Percentiles rank a stretch among this genome's conserved stretches.
phyloP scores from a whole-genome alignment of 2,113 vertebrate species.

The Dicrurus megarhynchus region DNA sequence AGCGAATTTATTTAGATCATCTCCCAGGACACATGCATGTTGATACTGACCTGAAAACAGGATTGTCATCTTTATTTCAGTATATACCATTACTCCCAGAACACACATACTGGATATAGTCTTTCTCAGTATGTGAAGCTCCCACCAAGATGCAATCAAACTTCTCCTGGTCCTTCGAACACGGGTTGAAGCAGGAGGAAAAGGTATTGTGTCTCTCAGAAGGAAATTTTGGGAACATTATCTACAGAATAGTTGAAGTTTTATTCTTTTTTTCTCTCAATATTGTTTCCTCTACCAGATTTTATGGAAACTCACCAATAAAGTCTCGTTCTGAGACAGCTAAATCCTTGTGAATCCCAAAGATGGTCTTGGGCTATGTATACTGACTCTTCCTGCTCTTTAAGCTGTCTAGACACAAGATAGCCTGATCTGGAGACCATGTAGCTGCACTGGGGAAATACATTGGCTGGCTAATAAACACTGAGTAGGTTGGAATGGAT shows the following conservation, averaged over 20 bases:
- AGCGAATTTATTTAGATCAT: background rate
- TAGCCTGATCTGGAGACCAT: background rate
- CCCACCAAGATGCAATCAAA: constrained; percentile 9
- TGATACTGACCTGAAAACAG: constrained; percentile 14
- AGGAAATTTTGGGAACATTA: background rate
- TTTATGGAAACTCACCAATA: background rate
- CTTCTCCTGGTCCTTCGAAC: background rate
- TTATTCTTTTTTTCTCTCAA: background rate
- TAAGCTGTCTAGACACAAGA: background rate
- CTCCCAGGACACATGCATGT: background rate
- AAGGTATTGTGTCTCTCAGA: background rate
- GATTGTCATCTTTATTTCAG: background rate
- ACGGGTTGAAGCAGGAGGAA: constrained; percentile 31
- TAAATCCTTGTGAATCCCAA: background rate
- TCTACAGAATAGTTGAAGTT: background rate
- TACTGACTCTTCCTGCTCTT: background rate
- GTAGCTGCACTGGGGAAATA: background rate
- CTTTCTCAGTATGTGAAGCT: background rate
- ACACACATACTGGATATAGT: constrained; percentile 38
- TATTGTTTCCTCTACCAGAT: background rate
- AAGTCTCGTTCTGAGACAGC: background rate
- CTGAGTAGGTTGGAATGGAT: background rate
- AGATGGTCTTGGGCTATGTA: background rate
- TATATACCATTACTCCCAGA: constrained; percentile 18
- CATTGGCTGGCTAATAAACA: background rate